These are phyloP conservation scores for Lysiphlebus fabarum DNA, from an alignment of 1,140 invertebrate genomes.

Conservation along the genomic window DNA sequence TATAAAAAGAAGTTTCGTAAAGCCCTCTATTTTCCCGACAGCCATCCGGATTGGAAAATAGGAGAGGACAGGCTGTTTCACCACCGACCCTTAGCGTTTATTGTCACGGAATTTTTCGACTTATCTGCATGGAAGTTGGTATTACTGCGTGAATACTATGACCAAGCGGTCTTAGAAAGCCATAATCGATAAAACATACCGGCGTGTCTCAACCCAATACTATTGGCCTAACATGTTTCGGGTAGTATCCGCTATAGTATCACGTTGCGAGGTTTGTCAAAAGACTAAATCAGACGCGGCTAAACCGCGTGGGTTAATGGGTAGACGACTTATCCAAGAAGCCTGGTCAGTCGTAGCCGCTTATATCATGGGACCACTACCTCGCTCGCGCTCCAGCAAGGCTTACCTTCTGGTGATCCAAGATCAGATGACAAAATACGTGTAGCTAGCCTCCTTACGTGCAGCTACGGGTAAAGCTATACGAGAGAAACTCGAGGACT, in stretches of 20 bases:
- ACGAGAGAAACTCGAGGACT: constrained; percentile 29
- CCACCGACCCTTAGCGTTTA: no score
- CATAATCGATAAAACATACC: background rate
- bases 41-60: no score
- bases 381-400: background rate
- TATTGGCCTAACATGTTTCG: no score
- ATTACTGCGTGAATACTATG: no score
- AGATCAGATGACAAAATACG: constrained; percentile 36
- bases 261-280: constrained; percentile 33
- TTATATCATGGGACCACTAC: background rate
- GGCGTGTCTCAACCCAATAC: no score
- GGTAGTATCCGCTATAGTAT: constrained; percentile 32
- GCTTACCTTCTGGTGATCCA: constrained; percentile 36
- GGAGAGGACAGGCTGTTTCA: no score
- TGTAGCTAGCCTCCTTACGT: constrained; percentile 37
- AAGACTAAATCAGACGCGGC: constrained; percentile 30
- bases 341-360: background rate
- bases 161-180: constrained; percentile 5
- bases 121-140: no score
- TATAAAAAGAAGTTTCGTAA: no score
- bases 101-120: no score
- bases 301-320: constrained; percentile 35
- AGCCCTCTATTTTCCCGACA: no score
- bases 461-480: constrained; percentile 33
- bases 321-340: constrained; percentile 15